Evolutionary conservation across 2,888 invertebrate species (phyloP).

Genomic region (Rapana venosa): DNA sequence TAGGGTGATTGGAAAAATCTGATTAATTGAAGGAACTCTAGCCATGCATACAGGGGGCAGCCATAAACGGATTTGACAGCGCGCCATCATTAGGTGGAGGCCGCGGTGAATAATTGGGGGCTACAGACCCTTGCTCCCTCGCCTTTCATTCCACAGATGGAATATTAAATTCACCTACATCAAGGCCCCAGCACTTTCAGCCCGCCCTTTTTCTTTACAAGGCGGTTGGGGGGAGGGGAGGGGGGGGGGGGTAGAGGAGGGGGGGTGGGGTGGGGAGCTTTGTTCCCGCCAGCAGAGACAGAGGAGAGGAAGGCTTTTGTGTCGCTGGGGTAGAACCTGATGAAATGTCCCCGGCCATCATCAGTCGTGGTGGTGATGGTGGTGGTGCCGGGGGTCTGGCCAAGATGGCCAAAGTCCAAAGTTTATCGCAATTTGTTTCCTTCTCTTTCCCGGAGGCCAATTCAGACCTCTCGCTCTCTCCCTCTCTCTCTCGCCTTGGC

Average conservation of each 20-base stretch:
- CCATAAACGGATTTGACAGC: slow-evolving; percentile 62
- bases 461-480: background rate
- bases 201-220: background rate
- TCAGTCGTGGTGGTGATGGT: background rate
- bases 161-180: slow-evolving; percentile 62
- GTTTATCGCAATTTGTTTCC: slow-evolving; percentile 30
- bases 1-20: slow-evolving; percentile 59
- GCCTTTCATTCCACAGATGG: slow-evolving; percentile 59
- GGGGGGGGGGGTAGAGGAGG: background rate
- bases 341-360: slow-evolving; percentile 41
- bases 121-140: slow-evolving; percentile 45
- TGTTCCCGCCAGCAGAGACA: slow-evolving; percentile 11
- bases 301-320: slow-evolving; percentile 38
- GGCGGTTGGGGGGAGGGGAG: background rate
- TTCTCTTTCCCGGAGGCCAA: background rate
- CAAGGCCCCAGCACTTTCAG: slow-evolving; percentile 41
- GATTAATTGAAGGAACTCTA: slow-evolving; percentile 59
- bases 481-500: background rate
- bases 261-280: background rate
- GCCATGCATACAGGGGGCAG: slow-evolving; percentile 53
- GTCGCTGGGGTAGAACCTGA: slow-evolving; percentile 2
- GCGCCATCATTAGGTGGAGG: slow-evolving; percentile 57
- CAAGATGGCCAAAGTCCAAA: slow-evolving; percentile 29
- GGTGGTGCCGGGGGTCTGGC: background rate
- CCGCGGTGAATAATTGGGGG: slow-evolving; percentile 61